A percentile compares a stretch with the other conserved stretches of the same genome.
Conservation (phyloP, 2,888 invertebrate genomes). For the Belgica antarctica region DNA sequence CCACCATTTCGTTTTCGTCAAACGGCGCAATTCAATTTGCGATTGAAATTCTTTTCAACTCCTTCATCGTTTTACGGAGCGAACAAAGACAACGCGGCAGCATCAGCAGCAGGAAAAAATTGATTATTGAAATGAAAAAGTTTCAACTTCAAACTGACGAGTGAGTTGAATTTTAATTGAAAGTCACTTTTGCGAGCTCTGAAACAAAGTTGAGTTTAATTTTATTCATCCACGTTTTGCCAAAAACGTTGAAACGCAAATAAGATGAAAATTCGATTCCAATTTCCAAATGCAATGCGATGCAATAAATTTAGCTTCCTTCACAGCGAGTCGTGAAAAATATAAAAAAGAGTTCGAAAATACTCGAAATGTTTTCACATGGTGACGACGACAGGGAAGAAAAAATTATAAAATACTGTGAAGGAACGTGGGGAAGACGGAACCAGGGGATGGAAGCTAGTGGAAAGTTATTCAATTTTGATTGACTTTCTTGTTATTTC, state of each 20-base stretch:
- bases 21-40: neutral
- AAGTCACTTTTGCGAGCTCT: constrained; percentile 25
- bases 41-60: constrained; percentile 3
- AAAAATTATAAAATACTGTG: neutral
- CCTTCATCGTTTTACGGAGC: neutral
- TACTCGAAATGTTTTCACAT: constrained; percentile 29
- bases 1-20: neutral
- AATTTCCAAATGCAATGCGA: constrained; percentile 26
- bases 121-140: neutral
- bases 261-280: constrained; percentile 38
- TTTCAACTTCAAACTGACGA: neutral
- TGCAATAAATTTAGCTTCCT: constrained; percentile 22
- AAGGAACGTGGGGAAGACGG: neutral
- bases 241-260: constrained; percentile 12
- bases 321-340: neutral
- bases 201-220: constrained; percentile 28
- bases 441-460: no score
- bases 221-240: constrained; percentile 6
- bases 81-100: neutral
- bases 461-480: no score
- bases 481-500: no score
- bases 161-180: constrained; percentile 39
- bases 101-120: neutral
- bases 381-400: neutral
- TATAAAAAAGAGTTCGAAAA: constrained; percentile 16